These are phyloP conservation scores for Acanthoscelides obtectus DNA, from an alignment of 2,888 invertebrate species.

Conservation along the genomic window DNA sequence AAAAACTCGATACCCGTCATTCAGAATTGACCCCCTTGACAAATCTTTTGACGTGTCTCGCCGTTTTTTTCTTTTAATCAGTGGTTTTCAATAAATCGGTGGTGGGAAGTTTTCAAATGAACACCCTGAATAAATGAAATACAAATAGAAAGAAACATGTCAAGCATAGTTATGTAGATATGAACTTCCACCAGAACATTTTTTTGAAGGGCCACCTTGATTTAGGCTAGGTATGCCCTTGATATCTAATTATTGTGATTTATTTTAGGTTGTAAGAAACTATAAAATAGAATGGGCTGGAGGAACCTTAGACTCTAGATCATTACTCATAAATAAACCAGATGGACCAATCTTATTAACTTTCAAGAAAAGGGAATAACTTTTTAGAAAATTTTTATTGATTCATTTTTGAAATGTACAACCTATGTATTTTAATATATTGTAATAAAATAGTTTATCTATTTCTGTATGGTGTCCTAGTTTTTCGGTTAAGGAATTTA, in stretches of 20 bases:
- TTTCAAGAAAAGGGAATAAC: constrained; percentile 12
- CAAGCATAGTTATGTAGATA: no score
- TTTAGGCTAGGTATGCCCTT: no score
- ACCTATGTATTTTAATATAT: background rate
- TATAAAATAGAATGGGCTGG: constrained; percentile 64
- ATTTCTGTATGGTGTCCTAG: constrained; percentile 52
- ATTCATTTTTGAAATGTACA: background rate
- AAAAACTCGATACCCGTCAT: no score
- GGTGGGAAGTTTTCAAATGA: no score
- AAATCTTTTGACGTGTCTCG: no score
- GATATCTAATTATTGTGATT: background rate
- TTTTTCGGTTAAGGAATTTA: constrained; percentile 74
- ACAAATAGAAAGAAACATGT: no score
- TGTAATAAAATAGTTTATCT: background rate
- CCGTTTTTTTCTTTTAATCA: no score
- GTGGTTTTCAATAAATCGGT: no score
- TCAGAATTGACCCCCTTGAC: no score
- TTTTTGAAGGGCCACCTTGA: no score
- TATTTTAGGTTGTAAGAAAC: constrained; percentile 59
- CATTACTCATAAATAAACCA: constrained; percentile 77
- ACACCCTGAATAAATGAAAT: no score
- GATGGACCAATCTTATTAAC: constrained; percentile 58
- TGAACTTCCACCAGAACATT: no score
- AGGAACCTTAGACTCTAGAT: constrained; percentile 57
- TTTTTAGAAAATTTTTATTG: background rate